These are phyloP conservation scores for Anastrepha obliqua DNA, from an alignment of 1,140 invertebrate species.

Conservation along the genomic window DNA sequence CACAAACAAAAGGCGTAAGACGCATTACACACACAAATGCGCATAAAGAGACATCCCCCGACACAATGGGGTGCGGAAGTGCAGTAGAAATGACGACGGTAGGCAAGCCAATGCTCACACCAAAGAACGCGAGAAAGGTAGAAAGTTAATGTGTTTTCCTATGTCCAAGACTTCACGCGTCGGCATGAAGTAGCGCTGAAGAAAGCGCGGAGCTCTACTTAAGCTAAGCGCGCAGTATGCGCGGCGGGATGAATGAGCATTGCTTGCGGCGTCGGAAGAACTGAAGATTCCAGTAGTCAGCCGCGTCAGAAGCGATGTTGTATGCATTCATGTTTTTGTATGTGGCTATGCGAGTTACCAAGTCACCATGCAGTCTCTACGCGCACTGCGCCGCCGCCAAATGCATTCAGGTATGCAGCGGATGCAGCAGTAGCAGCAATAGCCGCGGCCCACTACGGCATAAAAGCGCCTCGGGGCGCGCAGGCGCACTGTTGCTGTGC, in stretches of 20 bases:
- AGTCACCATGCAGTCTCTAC: background rate
- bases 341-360: background rate
- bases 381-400: background rate
- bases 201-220: background rate
- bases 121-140: background rate
- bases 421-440: background rate
- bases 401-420: background rate
- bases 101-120: background rate
- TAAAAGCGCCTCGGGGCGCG: background rate
- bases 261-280: background rate
- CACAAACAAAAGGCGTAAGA: constrained; percentile 5
- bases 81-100: background rate
- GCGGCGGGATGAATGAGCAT: background rate
- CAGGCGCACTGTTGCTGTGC: constrained; percentile 24
- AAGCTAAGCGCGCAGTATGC: background rate
- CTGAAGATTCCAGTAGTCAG: constrained; percentile 31
- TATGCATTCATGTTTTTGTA: background rate
- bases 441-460: background rate
- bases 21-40: background rate
- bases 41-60: background rate
- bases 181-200: background rate
- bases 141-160: background rate
- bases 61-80: constrained; percentile 36
- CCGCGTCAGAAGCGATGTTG: constrained; percentile 26
- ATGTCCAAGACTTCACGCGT: background rate